Base-by-base conservation (phyloP, 2,797 vertebrate genomes). In the Neosilurus hyrtlii region DNA sequence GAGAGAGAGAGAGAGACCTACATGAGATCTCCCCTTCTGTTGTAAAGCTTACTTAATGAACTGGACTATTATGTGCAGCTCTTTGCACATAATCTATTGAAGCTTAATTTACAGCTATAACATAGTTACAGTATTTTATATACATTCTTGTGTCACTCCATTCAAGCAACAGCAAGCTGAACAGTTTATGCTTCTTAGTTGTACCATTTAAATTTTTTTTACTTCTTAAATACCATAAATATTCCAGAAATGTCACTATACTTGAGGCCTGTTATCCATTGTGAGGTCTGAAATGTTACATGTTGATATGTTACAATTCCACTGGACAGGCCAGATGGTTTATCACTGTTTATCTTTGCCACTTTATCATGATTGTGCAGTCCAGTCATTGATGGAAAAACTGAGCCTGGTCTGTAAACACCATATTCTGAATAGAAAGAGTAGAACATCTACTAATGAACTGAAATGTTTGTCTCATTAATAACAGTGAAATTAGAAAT, bases 381-480 rank as follows among this genome's bases (percentile, higher is more conserved):
- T 78, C 43, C 15, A 74, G 74, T 71, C 24, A 30, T 59, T 76
- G 35, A 83, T 22, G 56, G 68, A 72, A 82, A 49, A 56, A 51
- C 62, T 59, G 49, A 75, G 68, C 35, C 37, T 9, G 16, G 70
- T 84, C 75, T 63, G 61, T 74, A 80, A 37, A 75, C 16, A 35
- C 24, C 68, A 56, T 22, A 84, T 80, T 87, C 79, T 57, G 51
- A 20, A 79, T 81, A 83, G 75, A 73, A 82, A 82, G 24, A 66
- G 51, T 78, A 86, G 73, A 84, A 85, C 72, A 87, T 74, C 87
- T 86, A 86, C 76, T 80, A 86, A 82, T 89, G 89, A 89, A 88
- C 88, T 86, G 86, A 83, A 66, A 89, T 93, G 92, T 93, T 93
- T 92, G 88, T 89, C 71, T 86, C 91, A 84, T 86, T 83, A 78